Percentiles rank a stretch among this genome's conserved stretches.
These are phyloP conservation scores for Periphyllus acericola DNA, from an alignment of 2,888 invertebrate species.

Conservation along the genomic window DNA sequence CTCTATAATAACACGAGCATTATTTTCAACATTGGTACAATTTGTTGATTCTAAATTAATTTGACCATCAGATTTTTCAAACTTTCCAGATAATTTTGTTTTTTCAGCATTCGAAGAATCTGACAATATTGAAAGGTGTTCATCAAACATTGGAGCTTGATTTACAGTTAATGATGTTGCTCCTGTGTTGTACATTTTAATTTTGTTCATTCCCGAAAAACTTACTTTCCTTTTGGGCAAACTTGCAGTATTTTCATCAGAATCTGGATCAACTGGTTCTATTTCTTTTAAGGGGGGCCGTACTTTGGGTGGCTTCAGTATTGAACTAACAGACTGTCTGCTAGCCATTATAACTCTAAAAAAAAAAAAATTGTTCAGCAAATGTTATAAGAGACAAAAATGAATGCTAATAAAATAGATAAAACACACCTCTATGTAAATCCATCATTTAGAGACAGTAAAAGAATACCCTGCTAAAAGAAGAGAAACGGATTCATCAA, in stretches of 20 bases:
- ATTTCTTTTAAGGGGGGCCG: constrained; percentile 44
- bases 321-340: constrained; percentile 51
- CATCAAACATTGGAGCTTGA: constrained; percentile 56
- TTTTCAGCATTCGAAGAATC: constrained; percentile 50
- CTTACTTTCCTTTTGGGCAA: constrained; percentile 47
- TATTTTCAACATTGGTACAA: constrained; percentile 43
- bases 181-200: constrained; percentile 58
- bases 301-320: constrained; percentile 45
- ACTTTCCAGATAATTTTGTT: constrained; percentile 17
- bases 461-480: too few relatives aligned
- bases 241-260: constrained; percentile 54
- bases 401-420: not conserved
- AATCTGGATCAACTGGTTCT: constrained; percentile 52
- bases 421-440: not conserved
- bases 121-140: constrained; percentile 29
- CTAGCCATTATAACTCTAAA: constrained; percentile 42
- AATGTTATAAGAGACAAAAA: not conserved
- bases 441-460: too few relatives aligned
- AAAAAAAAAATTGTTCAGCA: not conserved
- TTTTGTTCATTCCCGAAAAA: constrained; percentile 57
- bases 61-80: constrained; percentile 47
- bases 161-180: constrained; percentile 58
- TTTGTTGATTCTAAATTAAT: constrained; percentile 40
- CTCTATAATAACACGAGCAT: constrained; percentile 40
- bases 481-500: too few relatives aligned